Conservation (phyloP, 2,888 invertebrate species). For the Xylophagus ater region DNA sequence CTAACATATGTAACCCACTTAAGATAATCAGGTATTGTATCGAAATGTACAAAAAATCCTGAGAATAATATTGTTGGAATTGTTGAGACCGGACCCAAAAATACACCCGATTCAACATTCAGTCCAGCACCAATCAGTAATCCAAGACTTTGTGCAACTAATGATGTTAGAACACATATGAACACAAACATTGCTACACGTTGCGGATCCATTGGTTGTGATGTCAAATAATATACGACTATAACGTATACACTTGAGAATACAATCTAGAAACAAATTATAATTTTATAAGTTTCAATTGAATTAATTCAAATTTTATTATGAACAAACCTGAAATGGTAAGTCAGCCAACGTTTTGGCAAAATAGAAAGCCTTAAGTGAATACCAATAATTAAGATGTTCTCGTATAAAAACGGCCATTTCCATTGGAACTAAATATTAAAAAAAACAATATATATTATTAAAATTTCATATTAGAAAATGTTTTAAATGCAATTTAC, state of each 20-base stretch:
- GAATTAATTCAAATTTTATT: not conserved
- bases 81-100: slow-evolving; percentile 77
- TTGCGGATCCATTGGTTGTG: slow-evolving; percentile 80
- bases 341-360: slow-evolving; percentile 93
- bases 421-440: slow-evolving; percentile 77
- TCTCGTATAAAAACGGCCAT: slow-evolving; percentile 91
- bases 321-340: slow-evolving; percentile 74
- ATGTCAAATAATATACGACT: slow-evolving; percentile 91
- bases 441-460: slow-evolving; percentile 19
- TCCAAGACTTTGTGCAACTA: slow-evolving; percentile 87
- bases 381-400: slow-evolving; percentile 96
- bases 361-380: slow-evolving; percentile 89
- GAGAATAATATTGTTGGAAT: slow-evolving; percentile 88
- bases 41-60: slow-evolving; percentile 88
- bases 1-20: slow-evolving; percentile 84
- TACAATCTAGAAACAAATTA: slow-evolving; percentile 52
- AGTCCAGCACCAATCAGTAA: slow-evolving; percentile 87
- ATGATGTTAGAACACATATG: slow-evolving; percentile 62
- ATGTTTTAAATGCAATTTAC: slow-evolving; percentile 50
- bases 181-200: slow-evolving; percentile 46
- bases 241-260: slow-evolving; percentile 77
- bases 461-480: not conserved
- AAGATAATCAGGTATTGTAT: slow-evolving; percentile 79
- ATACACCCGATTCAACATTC: slow-evolving; percentile 69
- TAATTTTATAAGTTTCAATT: not conserved